phyloP scores from a whole-genome alignment of 2,888 invertebrate species.

The Microchrysa polita region DNA sequence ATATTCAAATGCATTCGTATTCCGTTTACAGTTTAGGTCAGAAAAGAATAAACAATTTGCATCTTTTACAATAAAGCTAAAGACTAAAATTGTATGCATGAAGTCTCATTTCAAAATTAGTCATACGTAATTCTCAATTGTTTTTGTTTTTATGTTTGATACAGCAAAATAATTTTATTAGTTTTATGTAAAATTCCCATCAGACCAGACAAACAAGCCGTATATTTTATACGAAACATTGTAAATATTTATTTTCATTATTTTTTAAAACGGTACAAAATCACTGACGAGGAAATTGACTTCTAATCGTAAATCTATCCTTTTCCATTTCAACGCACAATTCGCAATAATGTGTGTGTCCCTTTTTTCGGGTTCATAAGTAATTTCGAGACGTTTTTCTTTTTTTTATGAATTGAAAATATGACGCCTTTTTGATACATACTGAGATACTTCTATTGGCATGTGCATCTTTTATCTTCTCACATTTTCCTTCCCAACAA shows the following conservation, averaged over 20 bases:
- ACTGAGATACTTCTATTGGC: too few relatives aligned
- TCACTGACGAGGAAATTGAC: not conserved
- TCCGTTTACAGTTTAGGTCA: slow-evolving; percentile 6
- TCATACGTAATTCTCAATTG: too few relatives aligned
- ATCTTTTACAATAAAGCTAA: not conserved
- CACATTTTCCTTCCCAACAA: slow-evolving; percentile 2
- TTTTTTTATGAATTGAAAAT: not conserved
- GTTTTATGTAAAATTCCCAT: not conserved
- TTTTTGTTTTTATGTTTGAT: too few relatives aligned
- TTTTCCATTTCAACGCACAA: slow-evolving; percentile 12
- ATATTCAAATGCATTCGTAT: too few relatives aligned
- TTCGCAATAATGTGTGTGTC: not conserved
- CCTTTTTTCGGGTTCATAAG: slow-evolving; percentile 14
- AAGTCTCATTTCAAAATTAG: not conserved
- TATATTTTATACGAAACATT: too few relatives aligned
- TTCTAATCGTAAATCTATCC: slow-evolving; percentile 21
- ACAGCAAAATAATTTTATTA: too few relatives aligned
- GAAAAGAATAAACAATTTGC: slow-evolving; percentile 21
- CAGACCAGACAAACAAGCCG: too few relatives aligned
- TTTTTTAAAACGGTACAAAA: too few relatives aligned
- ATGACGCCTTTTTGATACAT: too few relatives aligned
- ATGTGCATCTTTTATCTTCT: not conserved
- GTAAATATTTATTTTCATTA: too few relatives aligned
- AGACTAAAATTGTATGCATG: too few relatives aligned
- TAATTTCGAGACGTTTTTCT: not conserved